Percentiles rank a stretch among this genome's conserved stretches.
Evolutionary conservation across 2,797 vertebrate species (phyloP).

Genomic region (Euphonia xanthogaster): DNA sequence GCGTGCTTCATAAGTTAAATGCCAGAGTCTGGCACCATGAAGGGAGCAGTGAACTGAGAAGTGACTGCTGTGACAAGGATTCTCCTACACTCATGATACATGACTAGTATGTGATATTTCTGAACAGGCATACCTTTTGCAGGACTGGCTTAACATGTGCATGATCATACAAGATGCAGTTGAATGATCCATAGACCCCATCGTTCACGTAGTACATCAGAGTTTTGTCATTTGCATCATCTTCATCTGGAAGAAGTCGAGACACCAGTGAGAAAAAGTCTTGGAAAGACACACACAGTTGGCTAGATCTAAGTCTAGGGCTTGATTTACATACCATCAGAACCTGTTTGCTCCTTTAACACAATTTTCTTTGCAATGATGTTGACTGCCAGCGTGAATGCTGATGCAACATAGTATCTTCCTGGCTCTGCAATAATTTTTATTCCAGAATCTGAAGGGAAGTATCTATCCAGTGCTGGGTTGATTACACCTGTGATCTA

Average conservation of each 20-base stretch:
- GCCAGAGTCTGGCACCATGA: neutral
- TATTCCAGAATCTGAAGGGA: constrained; percentile 86
- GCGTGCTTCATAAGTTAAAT: neutral
- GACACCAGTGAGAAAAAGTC: neutral
- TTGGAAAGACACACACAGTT: neutral
- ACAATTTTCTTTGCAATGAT: constrained; percentile 96
- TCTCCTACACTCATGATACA: neutral
- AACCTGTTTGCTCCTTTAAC: constrained; percentile 85
- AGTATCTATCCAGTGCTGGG: constrained; percentile 92
- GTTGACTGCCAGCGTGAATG: constrained; percentile 93
- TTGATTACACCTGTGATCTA: constrained; percentile 92
- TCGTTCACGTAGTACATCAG: constrained; percentile 99
- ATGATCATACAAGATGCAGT: constrained; percentile 94
- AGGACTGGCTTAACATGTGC: constrained; percentile 89
- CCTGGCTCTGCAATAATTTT: constrained; percentile 92
- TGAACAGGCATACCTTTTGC: constrained; percentile 81
- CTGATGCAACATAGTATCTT: constrained; percentile 94
- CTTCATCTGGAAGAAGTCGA: constrained; percentile 82
- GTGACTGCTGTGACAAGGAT: neutral
- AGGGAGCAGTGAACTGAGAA: neutral
- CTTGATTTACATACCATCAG: constrained; percentile 79
- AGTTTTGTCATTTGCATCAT: constrained; percentile 84
- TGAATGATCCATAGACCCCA: constrained; percentile 96
- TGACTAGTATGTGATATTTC: neutral
- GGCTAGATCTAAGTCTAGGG: neutral